Conservation (phyloP, 2,888 invertebrate species). For the Julus scanicus region DNA sequence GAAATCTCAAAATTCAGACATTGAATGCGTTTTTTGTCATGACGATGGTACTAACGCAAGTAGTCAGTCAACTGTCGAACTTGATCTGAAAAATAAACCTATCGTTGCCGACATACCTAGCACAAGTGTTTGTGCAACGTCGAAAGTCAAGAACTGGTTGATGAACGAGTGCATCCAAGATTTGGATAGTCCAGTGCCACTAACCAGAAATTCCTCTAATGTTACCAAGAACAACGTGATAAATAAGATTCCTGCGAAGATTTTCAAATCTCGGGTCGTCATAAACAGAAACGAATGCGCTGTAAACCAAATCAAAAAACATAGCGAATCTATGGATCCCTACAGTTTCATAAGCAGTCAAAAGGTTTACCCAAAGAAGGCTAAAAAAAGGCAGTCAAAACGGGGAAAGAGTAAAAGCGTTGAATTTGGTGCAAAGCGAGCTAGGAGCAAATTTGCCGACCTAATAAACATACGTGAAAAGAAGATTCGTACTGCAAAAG, state of each 20-base stretch:
- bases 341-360: conserved; percentile 23
- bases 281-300: not conserved
- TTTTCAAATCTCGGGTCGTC: not conserved
- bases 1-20: not conserved
- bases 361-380: not conserved
- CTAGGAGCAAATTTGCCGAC: not conserved
- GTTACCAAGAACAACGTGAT: not conserved
- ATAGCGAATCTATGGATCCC: not conserved
- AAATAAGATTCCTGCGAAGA: not conserved
- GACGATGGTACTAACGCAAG: not conserved
- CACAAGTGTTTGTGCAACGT: not conserved
- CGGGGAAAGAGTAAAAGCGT: not conserved
- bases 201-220: not conserved
- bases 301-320: not conserved
- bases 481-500: not conserved
- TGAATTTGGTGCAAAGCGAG: not conserved
- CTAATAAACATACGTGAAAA: not conserved
- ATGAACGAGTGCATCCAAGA: not conserved
- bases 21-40: not conserved
- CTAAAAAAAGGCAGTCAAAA: not conserved
- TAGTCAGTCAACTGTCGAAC: not conserved
- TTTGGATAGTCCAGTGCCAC: not conserved
- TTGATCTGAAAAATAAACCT: not conserved
- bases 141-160: not conserved
- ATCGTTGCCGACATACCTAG: not conserved